Base-by-base conservation (phyloP, 2,797 vertebrate genomes). In the Rhadinocentrus ornatus region DNA sequence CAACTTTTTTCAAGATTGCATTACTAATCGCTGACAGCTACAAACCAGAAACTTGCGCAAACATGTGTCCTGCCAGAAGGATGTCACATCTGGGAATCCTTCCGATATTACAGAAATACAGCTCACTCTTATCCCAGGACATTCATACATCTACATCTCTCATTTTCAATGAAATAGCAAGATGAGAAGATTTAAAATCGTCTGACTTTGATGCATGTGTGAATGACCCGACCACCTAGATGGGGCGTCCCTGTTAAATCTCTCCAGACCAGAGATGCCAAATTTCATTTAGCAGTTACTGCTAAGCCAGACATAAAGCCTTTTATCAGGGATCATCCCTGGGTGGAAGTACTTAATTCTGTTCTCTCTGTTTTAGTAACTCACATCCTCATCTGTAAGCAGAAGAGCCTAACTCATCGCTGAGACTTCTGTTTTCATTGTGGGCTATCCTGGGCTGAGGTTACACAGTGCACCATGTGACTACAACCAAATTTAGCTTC, bases 391-490 rank as follows among this genome's bases (percentile, higher is more conserved):
- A 88, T 84, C 75, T 84, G 80, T 66, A 83, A 83, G 83, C 81
- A 76, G 72, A 82, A 84, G 78, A 80, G 75, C 71, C 83, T 58
- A 82, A 72, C 78, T 77, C 80, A 75, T 68, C 75, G 83, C 83
- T 88, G 80, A 88, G 84, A 89, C 82, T 91, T 69, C 86, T 88
- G 76, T 88, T 87, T 90, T 85, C 80, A 83, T 84, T 26, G 57
- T 58, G 61, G 61, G 69, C 86, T 92, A 91, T 94, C 91, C 89
- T 78, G 71, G 81, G 83, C 82, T 88, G 90, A 92, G 91, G 91
- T 92, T 92, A 86, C 78, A 87, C 86, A 89, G 89, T 86, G 89
- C 90, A 91, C 82, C 70, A 22, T 90, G 79, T 83, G 86, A 84
- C 83, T 88, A 83, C 59, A 76, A 56, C 90, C 89, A 84, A 86